Evolutionary conservation across 2,888 invertebrate species (phyloP), one percentile per base, ranked within the genome.

Genomic region (Ophioninae sp.): DNA sequence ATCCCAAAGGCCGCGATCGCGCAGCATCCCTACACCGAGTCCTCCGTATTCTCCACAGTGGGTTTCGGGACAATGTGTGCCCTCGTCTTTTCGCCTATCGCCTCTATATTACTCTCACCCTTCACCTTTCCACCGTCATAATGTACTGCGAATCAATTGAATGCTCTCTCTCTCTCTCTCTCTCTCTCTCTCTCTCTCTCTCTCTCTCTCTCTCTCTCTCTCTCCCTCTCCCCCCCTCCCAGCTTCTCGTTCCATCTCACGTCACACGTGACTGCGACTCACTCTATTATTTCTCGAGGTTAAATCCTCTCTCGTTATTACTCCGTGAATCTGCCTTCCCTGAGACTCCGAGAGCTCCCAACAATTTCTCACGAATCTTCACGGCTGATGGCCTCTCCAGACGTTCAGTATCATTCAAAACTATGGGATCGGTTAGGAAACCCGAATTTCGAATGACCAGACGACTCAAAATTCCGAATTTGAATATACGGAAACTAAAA

Each of bases 11-110:
- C 37, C 64, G 37, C 30, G 10, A 44, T 9, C 44, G 22, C 59
- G 13, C 56, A n/a, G 63, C 61, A 23, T 13, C 41, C 10, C 9
- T 58, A 6, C 37, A 75, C 41, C 81, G 81, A 30, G 30, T 84
- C 81, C 75, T 81, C 79, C 74, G 44, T 44, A 81, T 81, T 72
- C 81, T 75, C 79, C 67, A 67, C 76, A 76, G 58, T 39, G 39
- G 79, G 81, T 78, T 81, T 84, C 79, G 75, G 83, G 79, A 84
- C 84, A 84, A 83, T 81, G 78, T 67, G 78, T 61, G 72, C 72
- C 74, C 64, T 74, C 39, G 51, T 67, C 64, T 56, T 80, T 79
- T 73, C 22, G 51, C 63, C 65, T 75, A 68, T 67, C 79, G 75
- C 73, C 65, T 44, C 7, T 73, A 64, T 65, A n/a, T 30, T 13